Conservation (phyloP, 1,140 invertebrate species). For the Cylas formicarius region DNA sequence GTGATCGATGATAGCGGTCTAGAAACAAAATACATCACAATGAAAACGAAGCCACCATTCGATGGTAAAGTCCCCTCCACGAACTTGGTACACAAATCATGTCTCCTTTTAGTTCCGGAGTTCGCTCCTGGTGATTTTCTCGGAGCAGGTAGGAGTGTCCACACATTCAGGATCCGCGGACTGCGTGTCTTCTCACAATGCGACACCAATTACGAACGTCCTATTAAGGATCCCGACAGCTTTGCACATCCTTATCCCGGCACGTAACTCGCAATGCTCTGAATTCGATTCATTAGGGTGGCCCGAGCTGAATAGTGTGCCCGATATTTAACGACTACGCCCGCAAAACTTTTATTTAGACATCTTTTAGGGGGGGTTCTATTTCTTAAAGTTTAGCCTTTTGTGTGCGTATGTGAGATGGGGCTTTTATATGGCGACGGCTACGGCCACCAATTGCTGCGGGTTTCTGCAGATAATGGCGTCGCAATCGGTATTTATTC, state of each 20-base stretch:
- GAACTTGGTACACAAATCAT: slow-evolving; percentile 33
- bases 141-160: slow-evolving; percentile 33
- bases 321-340: slow-evolving; percentile 29
- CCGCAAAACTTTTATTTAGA: too few relatives aligned
- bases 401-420: too few relatives aligned
- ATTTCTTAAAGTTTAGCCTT: too few relatives aligned
- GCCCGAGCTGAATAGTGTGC: slow-evolving; percentile 17
- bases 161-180: slow-evolving; percentile 20
- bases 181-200: slow-evolving; percentile 29
- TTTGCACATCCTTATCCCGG: slow-evolving; percentile 27
- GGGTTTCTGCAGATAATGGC: too few relatives aligned
- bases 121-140: slow-evolving; percentile 23
- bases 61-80: too few relatives aligned
- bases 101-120: slow-evolving; percentile 13
- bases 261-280: slow-evolving; percentile 25
- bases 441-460: too few relatives aligned
- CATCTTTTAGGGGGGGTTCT: too few relatives aligned
- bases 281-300: slow-evolving; percentile 33
- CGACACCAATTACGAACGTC: slow-evolving; percentile 30
- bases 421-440: too few relatives aligned
- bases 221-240: slow-evolving; percentile 25
- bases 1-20: too few relatives aligned
- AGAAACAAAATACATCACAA: too few relatives aligned
- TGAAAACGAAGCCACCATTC: too few relatives aligned
- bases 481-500: too few relatives aligned